These are phyloP conservation scores for Neoseiulus cucumeris DNA, from an alignment of 1,140 invertebrate species.

Conservation along the genomic window DNA sequence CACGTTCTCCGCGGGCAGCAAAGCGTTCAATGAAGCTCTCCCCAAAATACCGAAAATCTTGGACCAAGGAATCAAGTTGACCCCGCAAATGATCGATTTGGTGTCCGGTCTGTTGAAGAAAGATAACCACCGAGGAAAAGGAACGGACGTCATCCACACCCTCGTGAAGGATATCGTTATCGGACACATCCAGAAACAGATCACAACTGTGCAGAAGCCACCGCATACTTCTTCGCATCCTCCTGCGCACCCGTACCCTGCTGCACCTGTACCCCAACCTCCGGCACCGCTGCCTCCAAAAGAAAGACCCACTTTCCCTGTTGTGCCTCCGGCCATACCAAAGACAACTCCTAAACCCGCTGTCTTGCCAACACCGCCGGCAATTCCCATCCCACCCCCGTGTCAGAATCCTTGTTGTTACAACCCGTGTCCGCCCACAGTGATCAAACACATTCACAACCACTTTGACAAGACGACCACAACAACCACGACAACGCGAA, in stretches of 20 bases:
- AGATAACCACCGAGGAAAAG: not conserved
- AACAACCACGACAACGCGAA: not conserved
- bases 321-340: not conserved
- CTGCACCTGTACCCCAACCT: not conserved
- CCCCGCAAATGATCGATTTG: constrained; percentile 3
- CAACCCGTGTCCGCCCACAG: not conserved
- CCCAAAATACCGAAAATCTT: not conserved
- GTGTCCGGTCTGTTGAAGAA: not conserved
- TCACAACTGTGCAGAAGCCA: not conserved
- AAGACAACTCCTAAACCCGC: not conserved
- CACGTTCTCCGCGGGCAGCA: not conserved
- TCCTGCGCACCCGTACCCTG: not conserved
- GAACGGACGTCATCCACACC: not conserved
- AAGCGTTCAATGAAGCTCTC: not conserved
- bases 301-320: not conserved
- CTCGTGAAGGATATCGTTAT: not conserved
- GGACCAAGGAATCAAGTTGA: not conserved
- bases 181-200: not conserved
- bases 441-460: not conserved
- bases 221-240: not conserved
- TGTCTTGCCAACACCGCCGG: not conserved
- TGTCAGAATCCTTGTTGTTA: not conserved
- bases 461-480: not conserved
- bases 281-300: not conserved
- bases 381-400: not conserved